These are phyloP conservation scores for Drosophila ercepeae DNA, from an alignment of 1,140 invertebrate species.

Conservation along the genomic window DNA sequence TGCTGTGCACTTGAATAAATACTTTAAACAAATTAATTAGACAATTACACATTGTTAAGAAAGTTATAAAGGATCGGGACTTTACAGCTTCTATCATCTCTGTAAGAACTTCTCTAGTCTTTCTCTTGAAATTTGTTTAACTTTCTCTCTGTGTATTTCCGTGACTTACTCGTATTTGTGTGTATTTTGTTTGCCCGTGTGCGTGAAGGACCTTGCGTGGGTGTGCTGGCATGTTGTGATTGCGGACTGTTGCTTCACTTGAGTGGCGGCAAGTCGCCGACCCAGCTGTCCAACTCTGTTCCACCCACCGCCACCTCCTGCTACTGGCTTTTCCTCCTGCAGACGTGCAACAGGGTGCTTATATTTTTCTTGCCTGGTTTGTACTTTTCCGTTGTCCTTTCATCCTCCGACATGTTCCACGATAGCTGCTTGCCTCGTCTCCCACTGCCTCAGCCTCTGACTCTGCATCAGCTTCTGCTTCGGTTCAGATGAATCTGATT, in stretches of 20 bases:
- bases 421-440: constrained; percentile 1
- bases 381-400: constrained; percentile 30
- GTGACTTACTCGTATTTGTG: constrained; percentile 4
- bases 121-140: no score
- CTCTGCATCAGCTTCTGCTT: not conserved
- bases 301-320: not conserved
- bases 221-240: constrained; percentile 59
- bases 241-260: constrained; percentile 72
- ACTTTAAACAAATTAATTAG: not conserved
- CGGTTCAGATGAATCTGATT: constrained; percentile 6
- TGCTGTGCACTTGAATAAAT: not conserved
- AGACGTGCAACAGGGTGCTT: constrained; percentile 52
- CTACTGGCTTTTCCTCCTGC: not conserved
- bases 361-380: constrained; percentile 43
- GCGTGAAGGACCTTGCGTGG: constrained; percentile 16
- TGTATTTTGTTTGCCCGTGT: constrained; percentile 1
- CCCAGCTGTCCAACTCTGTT: constrained; percentile 29
- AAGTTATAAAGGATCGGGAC: no score
- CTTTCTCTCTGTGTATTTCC: constrained; percentile 1
- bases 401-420: constrained; percentile 27
- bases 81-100: no score
- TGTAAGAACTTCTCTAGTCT: no score
- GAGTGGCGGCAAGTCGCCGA: constrained; percentile 62
- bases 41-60: no score
- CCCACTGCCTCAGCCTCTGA: no score